phyloP scores from a whole-genome alignment of 2,888 invertebrate genomes.

The Drosophila anomalata region DNA sequence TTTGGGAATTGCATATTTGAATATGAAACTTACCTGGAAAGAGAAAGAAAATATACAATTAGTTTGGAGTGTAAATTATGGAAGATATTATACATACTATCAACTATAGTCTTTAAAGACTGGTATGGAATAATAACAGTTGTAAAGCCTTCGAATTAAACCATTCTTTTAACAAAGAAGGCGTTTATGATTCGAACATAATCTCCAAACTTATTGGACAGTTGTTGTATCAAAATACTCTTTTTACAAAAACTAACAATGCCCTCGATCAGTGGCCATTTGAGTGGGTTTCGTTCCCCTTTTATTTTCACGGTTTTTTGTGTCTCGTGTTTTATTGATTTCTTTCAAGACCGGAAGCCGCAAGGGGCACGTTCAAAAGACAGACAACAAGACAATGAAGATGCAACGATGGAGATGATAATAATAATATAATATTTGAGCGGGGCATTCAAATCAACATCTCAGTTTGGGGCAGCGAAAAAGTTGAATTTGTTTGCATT shows the following conservation, averaged over 20 bases:
- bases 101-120: background rate
- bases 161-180: background rate
- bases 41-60: slow-evolving; percentile 48
- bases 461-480: slow-evolving; percentile 22
- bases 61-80: slow-evolving; percentile 27
- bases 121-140: background rate
- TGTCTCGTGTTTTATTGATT: slow-evolving; percentile 57
- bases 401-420: slow-evolving; percentile 38
- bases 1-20: slow-evolving; percentile 1
- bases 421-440: slow-evolving; percentile 31
- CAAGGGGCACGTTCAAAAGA: slow-evolving; percentile 55
- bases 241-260: slow-evolving; percentile 22
- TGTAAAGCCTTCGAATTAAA: background rate
- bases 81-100: background rate
- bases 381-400: slow-evolving; percentile 45
- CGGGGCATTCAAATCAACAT: slow-evolving; percentile 50
- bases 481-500: slow-evolving; percentile 32
- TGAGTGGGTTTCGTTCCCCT: slow-evolving; percentile 40
- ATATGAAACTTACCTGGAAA: slow-evolving; percentile 65
- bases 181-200: background rate
- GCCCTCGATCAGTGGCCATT: slow-evolving; percentile 64
- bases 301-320: slow-evolving; percentile 20
- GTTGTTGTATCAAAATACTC: slow-evolving; percentile 2
- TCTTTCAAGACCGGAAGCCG: slow-evolving; percentile 73
- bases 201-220: background rate